Conservation (phyloP, 2,888 invertebrate genomes). For the Norana najaformis region DNA sequence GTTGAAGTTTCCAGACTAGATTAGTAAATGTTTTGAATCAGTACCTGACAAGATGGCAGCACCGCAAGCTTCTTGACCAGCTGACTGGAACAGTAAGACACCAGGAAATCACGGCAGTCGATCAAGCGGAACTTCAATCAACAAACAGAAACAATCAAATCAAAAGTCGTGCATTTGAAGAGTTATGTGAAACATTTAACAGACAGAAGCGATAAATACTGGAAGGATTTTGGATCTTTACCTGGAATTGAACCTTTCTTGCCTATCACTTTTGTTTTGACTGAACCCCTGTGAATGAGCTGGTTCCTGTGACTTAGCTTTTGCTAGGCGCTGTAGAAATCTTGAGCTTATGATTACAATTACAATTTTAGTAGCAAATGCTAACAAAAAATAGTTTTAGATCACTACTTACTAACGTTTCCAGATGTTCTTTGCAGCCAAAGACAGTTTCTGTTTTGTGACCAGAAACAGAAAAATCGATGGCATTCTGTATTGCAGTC, state of each 20-base stretch:
- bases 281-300: too few relatives aligned
- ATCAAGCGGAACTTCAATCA: slow-evolving; percentile 19
- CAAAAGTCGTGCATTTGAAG: background rate
- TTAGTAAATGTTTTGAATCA: too few relatives aligned
- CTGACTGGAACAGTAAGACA: background rate
- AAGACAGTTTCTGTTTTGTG: background rate
- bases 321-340: too few relatives aligned
- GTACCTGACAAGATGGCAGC: background rate
- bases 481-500: background rate
- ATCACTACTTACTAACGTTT: background rate
- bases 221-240: too few relatives aligned
- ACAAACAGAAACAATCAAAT: background rate
- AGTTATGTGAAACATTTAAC: background rate
- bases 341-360: background rate
- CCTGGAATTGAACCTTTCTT: too few relatives aligned
- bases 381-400: background rate
- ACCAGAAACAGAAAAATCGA: background rate
- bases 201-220: too few relatives aligned
- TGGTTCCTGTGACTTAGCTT: too few relatives aligned
- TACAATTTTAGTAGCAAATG: background rate
- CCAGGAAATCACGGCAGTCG: background rate
- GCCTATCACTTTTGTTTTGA: too few relatives aligned
- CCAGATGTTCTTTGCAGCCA: background rate
- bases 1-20: too few relatives aligned
- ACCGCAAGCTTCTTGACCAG: background rate